These are phyloP conservation scores for Synergus itoensis DNA, from an alignment of 2,888 invertebrate species.

Conservation along the genomic window DNA sequence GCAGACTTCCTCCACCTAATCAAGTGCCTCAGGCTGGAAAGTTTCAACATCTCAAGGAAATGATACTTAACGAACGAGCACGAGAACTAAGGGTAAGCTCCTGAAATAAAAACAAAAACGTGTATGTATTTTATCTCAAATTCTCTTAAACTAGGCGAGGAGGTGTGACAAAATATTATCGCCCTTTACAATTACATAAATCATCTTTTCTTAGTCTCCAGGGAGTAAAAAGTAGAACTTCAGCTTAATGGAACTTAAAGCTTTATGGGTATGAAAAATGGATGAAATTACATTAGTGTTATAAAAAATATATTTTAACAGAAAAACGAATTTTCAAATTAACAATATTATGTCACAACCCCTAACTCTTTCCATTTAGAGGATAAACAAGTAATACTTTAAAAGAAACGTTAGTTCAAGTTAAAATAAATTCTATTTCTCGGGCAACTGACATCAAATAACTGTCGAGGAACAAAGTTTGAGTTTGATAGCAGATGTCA, in stretches of 20 bases:
- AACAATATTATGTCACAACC: no score
- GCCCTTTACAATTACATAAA: no score
- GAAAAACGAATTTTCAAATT: no score
- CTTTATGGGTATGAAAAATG: no score
- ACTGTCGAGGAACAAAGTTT: neutral
- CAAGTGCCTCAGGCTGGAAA: constrained; percentile 75
- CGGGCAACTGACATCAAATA: neutral
- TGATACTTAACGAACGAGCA: constrained; percentile 88
- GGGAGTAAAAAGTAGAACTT: no score
- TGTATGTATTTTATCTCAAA: neutral
- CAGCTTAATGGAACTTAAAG: no score
- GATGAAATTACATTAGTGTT: no score
- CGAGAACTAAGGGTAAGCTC: constrained; percentile 81
- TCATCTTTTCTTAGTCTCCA: no score
- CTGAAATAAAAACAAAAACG: neutral
- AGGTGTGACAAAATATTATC: no score
- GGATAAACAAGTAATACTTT: neutral
- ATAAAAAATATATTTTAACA: no score
- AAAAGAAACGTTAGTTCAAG: neutral
- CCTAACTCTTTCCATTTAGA: no score
- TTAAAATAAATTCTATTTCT: neutral
- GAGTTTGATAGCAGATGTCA: neutral
- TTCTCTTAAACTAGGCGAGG: neutral
- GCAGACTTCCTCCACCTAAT: constrained; percentile 51
- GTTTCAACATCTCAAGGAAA: constrained; percentile 89